Percentiles rank a stretch among this genome's conserved stretches.
Conservation (phyloP, 2,888 invertebrate species). For the Zaprionus bogoriensis region DNA sequence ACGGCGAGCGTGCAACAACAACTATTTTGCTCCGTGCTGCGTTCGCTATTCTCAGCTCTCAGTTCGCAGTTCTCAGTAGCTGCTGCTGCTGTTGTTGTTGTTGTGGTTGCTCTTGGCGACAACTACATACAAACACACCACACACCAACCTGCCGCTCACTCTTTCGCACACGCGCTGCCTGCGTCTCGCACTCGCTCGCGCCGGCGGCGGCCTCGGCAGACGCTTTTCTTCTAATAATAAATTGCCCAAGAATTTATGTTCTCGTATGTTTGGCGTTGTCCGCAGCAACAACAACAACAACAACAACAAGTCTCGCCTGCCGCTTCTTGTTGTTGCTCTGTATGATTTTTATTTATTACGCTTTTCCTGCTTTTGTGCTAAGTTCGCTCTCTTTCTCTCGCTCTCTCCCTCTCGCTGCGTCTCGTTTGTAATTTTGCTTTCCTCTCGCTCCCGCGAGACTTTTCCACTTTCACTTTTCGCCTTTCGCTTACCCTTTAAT, state of each 20-base stretch:
- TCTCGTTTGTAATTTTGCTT: slow-evolving; percentile 37
- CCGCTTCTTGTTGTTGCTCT: slow-evolving; percentile 4
- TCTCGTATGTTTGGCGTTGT: slow-evolving; percentile 49
- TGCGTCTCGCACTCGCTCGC: not conserved
- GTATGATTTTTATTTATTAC: slow-evolving; percentile 47
- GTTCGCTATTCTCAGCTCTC: not conserved
- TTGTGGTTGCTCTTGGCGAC: slow-evolving; percentile 31
- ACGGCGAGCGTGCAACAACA: no score
- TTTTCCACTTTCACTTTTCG: slow-evolving; percentile 26
- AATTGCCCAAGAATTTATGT: slow-evolving; percentile 71
- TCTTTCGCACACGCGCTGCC: slow-evolving; percentile 13
- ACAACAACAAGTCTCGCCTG: slow-evolving; percentile 22
- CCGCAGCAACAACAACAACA: slow-evolving; percentile 40
- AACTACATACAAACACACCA: slow-evolving; percentile 35
- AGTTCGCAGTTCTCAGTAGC: no score
- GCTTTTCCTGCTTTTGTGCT: slow-evolving; percentile 34
- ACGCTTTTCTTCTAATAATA: slow-evolving; percentile 71
- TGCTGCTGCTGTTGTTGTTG: slow-evolving; percentile 16
- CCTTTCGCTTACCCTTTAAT: slow-evolving; percentile 32
- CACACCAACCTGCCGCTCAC: slow-evolving; percentile 5
- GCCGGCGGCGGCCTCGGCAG: slow-evolving; percentile 54
- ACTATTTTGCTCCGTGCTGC: not conserved
- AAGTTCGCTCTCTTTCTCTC: slow-evolving; percentile 23
- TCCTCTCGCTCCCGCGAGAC: not conserved
- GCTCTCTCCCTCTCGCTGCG: slow-evolving; percentile 7